Evolutionary conservation across 2,888 invertebrate species (phyloP), one percentile per base, ranked within the genome.

Genomic region (Lasioglossum figueresi): DNA sequence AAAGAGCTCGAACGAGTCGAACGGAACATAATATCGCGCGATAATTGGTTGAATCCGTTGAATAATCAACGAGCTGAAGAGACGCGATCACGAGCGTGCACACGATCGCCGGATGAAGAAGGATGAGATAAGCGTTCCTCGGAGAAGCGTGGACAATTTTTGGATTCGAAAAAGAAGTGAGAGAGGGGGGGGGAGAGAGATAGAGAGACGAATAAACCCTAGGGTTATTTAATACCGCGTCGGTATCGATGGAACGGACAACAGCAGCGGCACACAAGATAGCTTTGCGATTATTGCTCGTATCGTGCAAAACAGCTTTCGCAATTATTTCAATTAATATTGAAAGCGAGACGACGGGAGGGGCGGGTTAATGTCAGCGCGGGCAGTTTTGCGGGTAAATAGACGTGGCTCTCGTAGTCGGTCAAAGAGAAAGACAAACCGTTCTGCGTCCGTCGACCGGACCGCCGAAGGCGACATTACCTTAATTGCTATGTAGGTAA

Each of bases 401-500:
- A 88, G 73, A 80, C 74, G 77, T n/a, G 59, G 76, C 48, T 63
- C 72, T 16, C 43, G 45, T 34, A 52, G 68, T 48, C 63, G 59
- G 66, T 79, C 82, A 83, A 88, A 85, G 90, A 83, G 80, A 66
- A 82, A 86, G 77, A 73, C 77, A 71, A 84, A 79, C 73, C 31
- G 74, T 31, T 34, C 31, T 45, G 68, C 43, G 56, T 48, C 80
- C 75, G 83, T 59, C 76, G 80, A 37, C 27, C 52, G 76, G 70
- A 85, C 68, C 83, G 88, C 91, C 91, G 86, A 90, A 89, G 89
- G 91, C 91, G 89, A 92, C 91, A 93, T 92, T 92, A 93, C 90
- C 91, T 90, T 92, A 93, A 93, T 93, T 93, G 91, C 89, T 84
- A 82, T 80, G 82, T 81, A 82, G 79, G 79, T 79, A 86, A 76